Percentiles rank a stretch among this genome's conserved stretches.
These are phyloP conservation scores for Onychomys leucogaster DNA, from an alignment of 2,797 vertebrate species.

Conservation along the genomic window DNA sequence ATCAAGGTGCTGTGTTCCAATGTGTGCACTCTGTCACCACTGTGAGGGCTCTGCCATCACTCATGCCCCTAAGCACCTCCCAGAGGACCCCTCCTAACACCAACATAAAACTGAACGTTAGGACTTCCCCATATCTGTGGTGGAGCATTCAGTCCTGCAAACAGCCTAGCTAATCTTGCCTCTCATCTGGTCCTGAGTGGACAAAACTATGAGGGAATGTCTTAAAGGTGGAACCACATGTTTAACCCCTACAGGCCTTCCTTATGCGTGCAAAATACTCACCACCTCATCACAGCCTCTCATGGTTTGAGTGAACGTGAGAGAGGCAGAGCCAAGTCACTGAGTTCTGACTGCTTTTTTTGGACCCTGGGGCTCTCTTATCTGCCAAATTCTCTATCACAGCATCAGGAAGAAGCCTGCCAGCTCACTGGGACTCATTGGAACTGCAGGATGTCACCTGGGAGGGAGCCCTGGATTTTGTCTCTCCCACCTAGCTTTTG, in stretches of 20 bases:
- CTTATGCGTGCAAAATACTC: neutral
- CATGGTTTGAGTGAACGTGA: neutral
- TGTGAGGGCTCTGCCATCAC: neutral
- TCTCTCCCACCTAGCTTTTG: neutral
- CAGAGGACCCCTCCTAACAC: neutral
- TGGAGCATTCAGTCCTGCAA: neutral
- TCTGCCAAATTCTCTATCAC: neutral
- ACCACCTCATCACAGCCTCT: neutral
- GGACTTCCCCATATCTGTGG: neutral
- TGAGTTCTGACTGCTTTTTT: neutral
- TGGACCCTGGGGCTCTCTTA: neutral
- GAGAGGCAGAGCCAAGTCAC: neutral
- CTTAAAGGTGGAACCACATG: neutral
- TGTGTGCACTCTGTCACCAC: neutral
- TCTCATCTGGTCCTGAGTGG: neutral
- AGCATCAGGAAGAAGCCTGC: neutral
- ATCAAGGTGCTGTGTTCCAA: neutral
- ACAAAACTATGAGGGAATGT: neutral
- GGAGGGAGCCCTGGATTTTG: neutral
- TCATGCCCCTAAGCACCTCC: neutral
- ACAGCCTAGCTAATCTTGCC: neutral
- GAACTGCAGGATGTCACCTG: neutral
- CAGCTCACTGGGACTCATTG: neutral
- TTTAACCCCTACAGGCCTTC: neutral
- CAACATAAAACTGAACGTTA: too few species aligned